A percentile compares a stretch with the other conserved stretches of the same genome.
Conservation (phyloP, 2,113 vertebrate genomes). For the Nanorana parkeri region DNA sequence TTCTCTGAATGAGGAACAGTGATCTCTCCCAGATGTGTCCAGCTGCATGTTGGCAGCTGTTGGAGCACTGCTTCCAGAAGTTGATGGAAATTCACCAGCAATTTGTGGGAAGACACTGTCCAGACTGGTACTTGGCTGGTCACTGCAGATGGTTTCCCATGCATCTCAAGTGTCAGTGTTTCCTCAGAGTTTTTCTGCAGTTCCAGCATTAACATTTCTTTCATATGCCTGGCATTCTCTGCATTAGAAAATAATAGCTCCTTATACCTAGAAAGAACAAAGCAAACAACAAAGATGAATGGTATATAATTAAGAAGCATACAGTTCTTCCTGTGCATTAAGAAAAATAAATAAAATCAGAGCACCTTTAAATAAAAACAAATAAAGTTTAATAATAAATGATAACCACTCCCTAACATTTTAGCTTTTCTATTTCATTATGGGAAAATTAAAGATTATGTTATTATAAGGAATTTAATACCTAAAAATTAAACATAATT, state of each 20-base stretch:
- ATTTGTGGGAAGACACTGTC: neutral
- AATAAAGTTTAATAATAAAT: neutral
- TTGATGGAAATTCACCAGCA: neutral
- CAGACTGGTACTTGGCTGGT: no score
- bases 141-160: no score
- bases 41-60: neutral
- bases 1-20: no score
- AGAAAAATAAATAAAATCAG: neutral
- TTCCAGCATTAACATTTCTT: no score
- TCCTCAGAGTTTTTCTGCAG: no score
- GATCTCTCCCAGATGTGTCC: no score
- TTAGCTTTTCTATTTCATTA: neutral
- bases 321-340: no score
- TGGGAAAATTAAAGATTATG: constrained; percentile 1
- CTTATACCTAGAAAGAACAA: neutral
- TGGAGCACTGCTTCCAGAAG: no score
- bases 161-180: no score
- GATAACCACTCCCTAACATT: neutral
- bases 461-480: neutral
- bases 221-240: neutral
- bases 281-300: neutral
- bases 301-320: no score
- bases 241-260: neutral
- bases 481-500: neutral
- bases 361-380: neutral